Percentiles rank a stretch among this genome's conserved stretches.
Conservation (phyloP, 2,113 vertebrate genomes). For the Rhodinocichla rosea region DNA sequence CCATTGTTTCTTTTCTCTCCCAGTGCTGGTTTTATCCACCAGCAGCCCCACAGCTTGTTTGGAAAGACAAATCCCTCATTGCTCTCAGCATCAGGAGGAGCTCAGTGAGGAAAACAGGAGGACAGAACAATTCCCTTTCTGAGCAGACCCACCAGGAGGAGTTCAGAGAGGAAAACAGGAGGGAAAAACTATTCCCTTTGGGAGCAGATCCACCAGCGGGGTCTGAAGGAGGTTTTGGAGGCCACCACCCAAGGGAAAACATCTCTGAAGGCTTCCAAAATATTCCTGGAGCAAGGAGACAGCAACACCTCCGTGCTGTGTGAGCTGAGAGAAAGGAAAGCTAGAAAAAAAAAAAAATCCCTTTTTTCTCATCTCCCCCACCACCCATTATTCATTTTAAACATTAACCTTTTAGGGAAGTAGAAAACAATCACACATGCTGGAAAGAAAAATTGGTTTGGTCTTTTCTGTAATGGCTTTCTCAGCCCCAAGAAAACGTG, state of each 20-base stretch:
- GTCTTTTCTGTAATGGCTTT: conserved; percentile 46
- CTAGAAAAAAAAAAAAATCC: background rate
- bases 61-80: too few species aligned
- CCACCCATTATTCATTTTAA: conserved; percentile 27
- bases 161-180: background rate
- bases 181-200: background rate
- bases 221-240: background rate
- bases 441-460: conserved; percentile 33
- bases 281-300: too few species aligned
- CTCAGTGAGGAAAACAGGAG: background rate
- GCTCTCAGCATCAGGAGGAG: too few species aligned
- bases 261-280: too few species aligned
- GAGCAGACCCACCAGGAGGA: background rate
- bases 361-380: background rate
- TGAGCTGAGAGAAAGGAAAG: too few species aligned
- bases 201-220: background rate
- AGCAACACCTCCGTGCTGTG: too few species aligned
- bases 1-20: too few species aligned
- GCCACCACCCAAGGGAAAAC: too few species aligned
- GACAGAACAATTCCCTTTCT: background rate
- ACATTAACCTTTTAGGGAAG: conserved; percentile 54
- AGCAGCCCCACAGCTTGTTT: too few species aligned
- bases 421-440: conserved; percentile 28
- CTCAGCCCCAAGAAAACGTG: background rate
- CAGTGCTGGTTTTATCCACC: too few species aligned